Evolutionary conservation across 2,888 invertebrate genomes (phyloP).

Genomic region (Cantharis lateralis): DNA sequence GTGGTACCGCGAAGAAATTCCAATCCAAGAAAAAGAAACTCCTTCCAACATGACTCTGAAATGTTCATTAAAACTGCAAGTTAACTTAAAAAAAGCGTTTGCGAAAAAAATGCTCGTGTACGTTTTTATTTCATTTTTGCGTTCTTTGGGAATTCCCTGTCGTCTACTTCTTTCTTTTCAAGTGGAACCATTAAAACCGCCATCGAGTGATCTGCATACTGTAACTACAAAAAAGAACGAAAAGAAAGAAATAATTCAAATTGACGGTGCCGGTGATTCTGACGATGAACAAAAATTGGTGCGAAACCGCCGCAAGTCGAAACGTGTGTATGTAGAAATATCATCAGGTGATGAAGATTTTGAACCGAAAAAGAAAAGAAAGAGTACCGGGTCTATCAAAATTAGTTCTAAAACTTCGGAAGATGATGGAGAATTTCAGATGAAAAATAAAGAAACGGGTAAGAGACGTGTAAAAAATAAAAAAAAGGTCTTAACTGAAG

Average conservation of each 20-base stretch:
- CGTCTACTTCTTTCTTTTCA: slow-evolving; percentile 81
- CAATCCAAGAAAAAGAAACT: slow-evolving; percentile 59
- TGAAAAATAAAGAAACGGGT: slow-evolving; percentile 56
- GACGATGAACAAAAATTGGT: not conserved
- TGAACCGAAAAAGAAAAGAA: not conserved
- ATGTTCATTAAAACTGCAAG: slow-evolving; percentile 60
- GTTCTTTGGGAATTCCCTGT: slow-evolving; percentile 81
- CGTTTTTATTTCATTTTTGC: slow-evolving; percentile 75
- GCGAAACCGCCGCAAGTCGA: not conserved
- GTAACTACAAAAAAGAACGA: slow-evolving; percentile 56
- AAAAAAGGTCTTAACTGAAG: slow-evolving; percentile 43
- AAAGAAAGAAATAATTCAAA: not conserved
- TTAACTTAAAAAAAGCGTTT: slow-evolving; percentile 65
- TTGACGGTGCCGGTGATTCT: not conserved
- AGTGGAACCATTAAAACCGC: slow-evolving; percentile 74
- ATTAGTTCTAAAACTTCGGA: not conserved
- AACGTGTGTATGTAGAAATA: not conserved
- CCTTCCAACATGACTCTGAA: slow-evolving; percentile 49
- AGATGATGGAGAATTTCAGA: slow-evolving; percentile 10
- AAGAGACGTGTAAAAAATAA: slow-evolving; percentile 60
- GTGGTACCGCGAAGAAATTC: slow-evolving; percentile 75
- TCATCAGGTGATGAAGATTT: not conserved
- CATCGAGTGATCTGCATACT: slow-evolving; percentile 65
- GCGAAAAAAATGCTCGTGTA: slow-evolving; percentile 73
- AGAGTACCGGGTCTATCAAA: not conserved